Evolutionary conservation across 2,113 vertebrate species (phyloP), one percentile per base, ranked within the genome.

Genomic region (Scatophagus argus): DNA sequence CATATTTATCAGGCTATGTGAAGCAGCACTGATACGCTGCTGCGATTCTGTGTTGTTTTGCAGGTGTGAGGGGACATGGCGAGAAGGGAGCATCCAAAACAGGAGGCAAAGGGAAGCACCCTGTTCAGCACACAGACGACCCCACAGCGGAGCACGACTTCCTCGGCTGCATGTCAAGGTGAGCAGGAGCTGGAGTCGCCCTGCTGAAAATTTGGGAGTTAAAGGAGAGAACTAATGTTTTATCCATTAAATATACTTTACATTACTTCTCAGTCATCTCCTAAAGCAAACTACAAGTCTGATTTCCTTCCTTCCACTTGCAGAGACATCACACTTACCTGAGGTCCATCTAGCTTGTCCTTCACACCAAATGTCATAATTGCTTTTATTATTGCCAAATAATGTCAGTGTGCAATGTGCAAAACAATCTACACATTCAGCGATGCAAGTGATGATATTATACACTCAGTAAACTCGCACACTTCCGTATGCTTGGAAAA

Each of bases 121-220:
- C 93, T 19, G 75, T 12, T 6, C 94, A 93, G 52, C 91, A 92
- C 1, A 14, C 78, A 0, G 96, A 96, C 0, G 91, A 93, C 2
- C 88, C 93, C 0, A 87, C 90, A 5, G 89, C 93, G 0, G 97
- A 98, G 80, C 97, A 96, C 0, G 97, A 99, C 91, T 98, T 99
- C 92, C 95, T 99, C 0, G 97, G 96, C 67, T 99, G 98, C 94
- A 97, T 99, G 97, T 96, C 98, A 62, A 96, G 97, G 98, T 99
- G 85, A 82, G 94, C 32, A 7, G 41, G 9, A n/a, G 94, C n/a
- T 12, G 8, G 8, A 34, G 23, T 19, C 12, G 34, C 21, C 19
- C 27, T 31, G 29, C 31, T 19, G 36, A 32, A 38, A 44, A 6
- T n/a, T 39, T 29, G 44, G 13, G 17, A 34, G 16, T 16, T 43